Base-by-base conservation (phyloP, 2,888 invertebrate genomes). In the Erpobdella octoculata region DNA sequence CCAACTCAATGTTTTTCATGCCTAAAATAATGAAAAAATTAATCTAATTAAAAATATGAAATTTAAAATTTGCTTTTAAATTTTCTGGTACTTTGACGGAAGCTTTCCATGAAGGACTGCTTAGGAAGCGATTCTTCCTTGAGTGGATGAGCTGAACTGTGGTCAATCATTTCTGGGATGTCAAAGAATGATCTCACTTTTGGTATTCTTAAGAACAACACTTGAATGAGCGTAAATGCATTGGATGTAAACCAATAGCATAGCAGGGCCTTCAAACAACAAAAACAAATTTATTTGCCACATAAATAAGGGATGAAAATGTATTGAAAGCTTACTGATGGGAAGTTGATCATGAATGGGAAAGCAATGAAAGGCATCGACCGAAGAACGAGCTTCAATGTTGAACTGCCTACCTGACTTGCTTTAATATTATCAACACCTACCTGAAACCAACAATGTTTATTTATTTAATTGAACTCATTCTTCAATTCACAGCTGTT, bases 201-300 rank as follows among this genome's bases (percentile, higher is more conserved):
- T 9, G 92, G 90, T 74, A 91, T 86, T 83, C 87, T 89, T 18
- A 96, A 83, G 70, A 93, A 70, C 9, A 88, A 87, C 8, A 90
- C 91, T 88, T 94, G 93, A 0, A 86, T 75, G 3, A 96, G 82
- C 0, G 93, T 92, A 75, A 93, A 88, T 62, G 90, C 87, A 82
- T 96, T 96, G 77, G 89, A 90, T 35, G 91, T 88, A 21, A 88
- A 87, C 95, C 95, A 96, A 81, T 96, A 96, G 38, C 90, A 89
- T 59, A 93, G 85, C 79, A 96, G 89, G 0, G 90, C 93, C 87
- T 82, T 70, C 5, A 62, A 31, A 4, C 28, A 5, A 25, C 18
- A 59, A 21, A 21, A 3, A 6, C 18, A 1, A 18, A 2, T 25
- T 59, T 18, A 4, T 28, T 28, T 2, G n/a, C 15, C n/a, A 31